Evolutionary conservation across 2,888 invertebrate genomes (phyloP).

Genomic region (Callosobruchus maculatus): DNA sequence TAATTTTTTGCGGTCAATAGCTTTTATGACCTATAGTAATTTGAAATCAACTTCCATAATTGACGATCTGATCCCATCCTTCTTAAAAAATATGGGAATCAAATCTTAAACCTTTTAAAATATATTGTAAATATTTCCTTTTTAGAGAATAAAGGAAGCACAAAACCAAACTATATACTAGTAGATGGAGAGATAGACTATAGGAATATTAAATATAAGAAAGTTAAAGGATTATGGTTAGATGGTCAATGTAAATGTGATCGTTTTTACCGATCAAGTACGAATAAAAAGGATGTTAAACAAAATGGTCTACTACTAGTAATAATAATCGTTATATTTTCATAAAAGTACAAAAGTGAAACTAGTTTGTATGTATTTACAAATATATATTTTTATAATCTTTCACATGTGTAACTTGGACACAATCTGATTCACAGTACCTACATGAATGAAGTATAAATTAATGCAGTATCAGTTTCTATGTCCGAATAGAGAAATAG

Average conservation of each 20-base stretch:
- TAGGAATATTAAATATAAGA: slow-evolving; percentile 4
- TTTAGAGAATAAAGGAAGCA: not conserved
- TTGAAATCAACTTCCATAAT: too few relatives aligned
- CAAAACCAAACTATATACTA: not conserved
- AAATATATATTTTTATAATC: not conserved
- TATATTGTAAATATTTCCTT: too few relatives aligned
- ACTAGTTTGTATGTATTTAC: not conserved
- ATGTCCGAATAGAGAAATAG: too few relatives aligned
- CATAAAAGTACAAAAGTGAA: not conserved
- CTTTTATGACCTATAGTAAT: too few relatives aligned
- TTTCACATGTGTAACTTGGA: too few relatives aligned
- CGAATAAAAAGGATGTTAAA: not conserved
- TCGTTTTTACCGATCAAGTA: not conserved
- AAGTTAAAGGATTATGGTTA: slow-evolving; percentile 16
- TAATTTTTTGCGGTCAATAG: too few relatives aligned
- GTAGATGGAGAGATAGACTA: not conserved
- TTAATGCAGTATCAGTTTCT: too few relatives aligned
- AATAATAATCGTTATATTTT: not conserved
- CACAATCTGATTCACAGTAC: too few relatives aligned
- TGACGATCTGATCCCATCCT: too few relatives aligned
- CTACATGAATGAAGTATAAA: too few relatives aligned
- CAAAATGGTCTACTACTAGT: not conserved
- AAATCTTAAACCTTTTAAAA: too few relatives aligned
- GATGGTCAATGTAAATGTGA: slow-evolving; percentile 19
- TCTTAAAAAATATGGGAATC: not conserved